Evolutionary conservation across 2,113 vertebrate genomes (phyloP).

Genomic region (Ptilonorhynchus violaceus): DNA sequence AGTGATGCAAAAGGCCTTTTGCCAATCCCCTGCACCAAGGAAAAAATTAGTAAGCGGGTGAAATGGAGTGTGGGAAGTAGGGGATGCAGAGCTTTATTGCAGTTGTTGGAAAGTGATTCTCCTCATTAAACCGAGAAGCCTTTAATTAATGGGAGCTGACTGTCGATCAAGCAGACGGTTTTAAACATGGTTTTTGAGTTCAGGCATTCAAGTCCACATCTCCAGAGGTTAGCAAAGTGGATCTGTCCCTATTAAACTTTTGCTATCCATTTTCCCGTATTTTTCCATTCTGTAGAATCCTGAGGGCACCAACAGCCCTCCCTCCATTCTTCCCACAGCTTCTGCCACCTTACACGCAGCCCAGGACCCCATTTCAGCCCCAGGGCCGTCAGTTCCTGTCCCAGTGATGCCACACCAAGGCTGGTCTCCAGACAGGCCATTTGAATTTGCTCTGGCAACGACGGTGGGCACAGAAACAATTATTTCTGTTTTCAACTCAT

Average conservation of each 20-base stretch:
- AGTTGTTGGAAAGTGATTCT: not conserved
- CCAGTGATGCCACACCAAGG: not conserved
- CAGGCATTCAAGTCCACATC: not conserved
- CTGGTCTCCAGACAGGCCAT: not conserved
- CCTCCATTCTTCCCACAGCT: not conserved
- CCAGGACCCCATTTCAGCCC: not conserved
- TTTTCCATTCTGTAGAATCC: not conserved
- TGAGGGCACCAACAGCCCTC: not conserved
- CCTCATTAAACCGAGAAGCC: not conserved
- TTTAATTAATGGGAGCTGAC: not conserved
- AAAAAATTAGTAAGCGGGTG: not conserved
- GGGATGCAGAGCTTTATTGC: not conserved
- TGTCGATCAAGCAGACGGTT: not conserved
- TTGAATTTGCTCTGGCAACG: not conserved
- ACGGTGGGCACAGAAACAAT: rapidly evolving
- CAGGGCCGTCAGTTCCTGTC: not conserved
- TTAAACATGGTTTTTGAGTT: not conserved
- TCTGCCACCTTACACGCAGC: not conserved
- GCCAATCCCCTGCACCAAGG: not conserved
- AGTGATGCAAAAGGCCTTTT: not conserved
- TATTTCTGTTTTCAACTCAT: not conserved
- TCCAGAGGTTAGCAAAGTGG: not conserved
- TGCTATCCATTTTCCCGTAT: not conserved
- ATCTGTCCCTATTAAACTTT: not conserved
- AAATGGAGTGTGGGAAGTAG: not conserved